phyloP scores from a whole-genome alignment of 2,113 vertebrate species.

The Ophthalmolycus amberensis region DNA sequence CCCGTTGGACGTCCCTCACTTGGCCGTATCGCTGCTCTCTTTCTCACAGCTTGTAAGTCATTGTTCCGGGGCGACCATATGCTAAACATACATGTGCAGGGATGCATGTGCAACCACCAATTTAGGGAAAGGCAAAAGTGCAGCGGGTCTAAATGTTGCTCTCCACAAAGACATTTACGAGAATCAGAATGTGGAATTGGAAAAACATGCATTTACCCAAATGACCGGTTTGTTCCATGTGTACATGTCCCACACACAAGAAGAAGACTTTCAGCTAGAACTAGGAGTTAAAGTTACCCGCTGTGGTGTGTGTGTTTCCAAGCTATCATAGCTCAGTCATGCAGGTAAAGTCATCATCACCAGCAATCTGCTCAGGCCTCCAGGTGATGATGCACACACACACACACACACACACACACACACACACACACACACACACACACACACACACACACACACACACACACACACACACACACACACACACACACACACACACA shows the following conservation, averaged over 20 bases:
- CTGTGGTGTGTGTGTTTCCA: slow-evolving; percentile 12
- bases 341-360: slow-evolving; percentile 75
- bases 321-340: slow-evolving; percentile 69
- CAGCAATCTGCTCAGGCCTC: slow-evolving; percentile 67
- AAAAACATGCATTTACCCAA: slow-evolving; percentile 10
- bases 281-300: background rate
- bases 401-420: slow-evolving; percentile 14
- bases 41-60: background rate
- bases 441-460: background rate
- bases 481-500: background rate
- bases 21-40: background rate
- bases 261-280: background rate
- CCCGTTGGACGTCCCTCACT: background rate
- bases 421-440: background rate
- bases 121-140: background rate
- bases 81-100: background rate
- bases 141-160: background rate
- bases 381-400: slow-evolving; percentile 29
- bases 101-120: background rate
- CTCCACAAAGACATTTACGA: background rate
- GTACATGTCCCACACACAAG: background rate
- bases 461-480: slow-evolving; percentile 1
- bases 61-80: background rate
- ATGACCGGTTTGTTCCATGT: slow-evolving; percentile 1
- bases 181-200: background rate